Evolutionary conservation across 2,113 vertebrate genomes (phyloP).

Genomic region (Copsychus sechellarum): DNA sequence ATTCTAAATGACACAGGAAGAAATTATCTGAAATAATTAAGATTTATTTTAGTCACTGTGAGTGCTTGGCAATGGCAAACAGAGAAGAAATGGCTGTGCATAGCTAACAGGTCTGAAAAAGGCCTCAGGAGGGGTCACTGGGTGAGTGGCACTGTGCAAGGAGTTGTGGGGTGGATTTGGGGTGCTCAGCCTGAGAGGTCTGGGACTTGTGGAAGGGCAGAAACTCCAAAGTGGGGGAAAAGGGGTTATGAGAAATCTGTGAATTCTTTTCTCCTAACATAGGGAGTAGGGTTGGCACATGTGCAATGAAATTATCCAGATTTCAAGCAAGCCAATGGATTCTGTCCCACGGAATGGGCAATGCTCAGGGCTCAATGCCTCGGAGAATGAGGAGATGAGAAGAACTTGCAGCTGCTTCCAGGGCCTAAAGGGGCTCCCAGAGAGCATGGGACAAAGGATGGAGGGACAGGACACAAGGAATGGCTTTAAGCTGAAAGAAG

Average conservation of each 20-base stretch:
- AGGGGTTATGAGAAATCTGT: background rate
- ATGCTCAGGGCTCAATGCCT: accelerated
- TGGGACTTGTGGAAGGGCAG: no score
- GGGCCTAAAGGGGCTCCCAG: background rate
- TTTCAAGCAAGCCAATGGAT: background rate
- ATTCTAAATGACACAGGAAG: background rate
- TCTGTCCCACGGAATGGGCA: background rate
- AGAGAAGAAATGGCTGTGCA: background rate
- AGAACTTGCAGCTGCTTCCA: background rate
- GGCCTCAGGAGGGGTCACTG: background rate
- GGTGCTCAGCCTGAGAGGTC: background rate
- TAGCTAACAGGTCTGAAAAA: background rate
- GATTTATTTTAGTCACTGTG: background rate
- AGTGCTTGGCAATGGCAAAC: background rate
- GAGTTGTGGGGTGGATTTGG: background rate
- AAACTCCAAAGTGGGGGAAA: background rate
- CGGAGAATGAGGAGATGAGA: accelerated
- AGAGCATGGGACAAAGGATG: background rate
- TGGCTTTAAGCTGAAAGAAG: background rate
- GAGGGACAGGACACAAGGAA: background rate
- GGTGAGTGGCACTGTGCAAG: accelerated
- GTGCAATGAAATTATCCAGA: background rate
- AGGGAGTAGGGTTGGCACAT: background rate
- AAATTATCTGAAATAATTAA: background rate
- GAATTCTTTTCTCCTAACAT: background rate